These are phyloP conservation scores for Cataglyphis hispanica DNA, from an alignment of 1,140 invertebrate species.

Conservation along the genomic window DNA sequence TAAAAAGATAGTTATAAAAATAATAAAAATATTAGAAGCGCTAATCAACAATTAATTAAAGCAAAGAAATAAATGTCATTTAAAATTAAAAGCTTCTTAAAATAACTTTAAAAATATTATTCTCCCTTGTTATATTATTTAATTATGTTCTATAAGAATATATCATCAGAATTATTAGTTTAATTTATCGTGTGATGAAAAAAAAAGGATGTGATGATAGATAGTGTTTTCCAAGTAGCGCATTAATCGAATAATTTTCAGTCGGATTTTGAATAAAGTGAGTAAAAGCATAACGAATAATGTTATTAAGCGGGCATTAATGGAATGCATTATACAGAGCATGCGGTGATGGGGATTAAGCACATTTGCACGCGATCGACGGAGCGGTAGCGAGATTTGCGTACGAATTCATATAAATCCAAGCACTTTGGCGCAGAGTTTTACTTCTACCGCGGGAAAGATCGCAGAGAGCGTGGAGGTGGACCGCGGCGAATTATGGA, in stretches of 20 bases:
- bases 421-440: constrained; percentile 32
- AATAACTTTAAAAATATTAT: neutral
- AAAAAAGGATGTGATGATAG: neutral
- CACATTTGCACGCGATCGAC: constrained; percentile 52
- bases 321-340: constrained; percentile 45
- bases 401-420: constrained; percentile 44
- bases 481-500: constrained; percentile 77
- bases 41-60: constrained; percentile 2
- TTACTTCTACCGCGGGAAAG: constrained; percentile 55
- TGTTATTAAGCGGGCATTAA: constrained; percentile 49
- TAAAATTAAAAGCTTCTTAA: no score
- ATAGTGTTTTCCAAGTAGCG: neutral
- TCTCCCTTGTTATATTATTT: neutral
- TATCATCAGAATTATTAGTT: neutral
- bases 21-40: neutral
- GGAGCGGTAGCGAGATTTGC: constrained; percentile 47
- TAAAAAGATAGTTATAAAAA: neutral
- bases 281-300: constrained; percentile 43
- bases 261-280: constrained; percentile 25
- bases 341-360: constrained; percentile 46
- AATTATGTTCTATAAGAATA: neutral
- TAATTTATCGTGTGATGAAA: neutral
- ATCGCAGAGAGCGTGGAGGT: constrained; percentile 46
- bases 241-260: constrained; percentile 39
- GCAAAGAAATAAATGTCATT: neutral